Percentiles rank a stretch among this genome's conserved stretches.
phyloP scores from a whole-genome alignment of 2,888 invertebrate species.

The Dolomedes plantarius region DNA sequence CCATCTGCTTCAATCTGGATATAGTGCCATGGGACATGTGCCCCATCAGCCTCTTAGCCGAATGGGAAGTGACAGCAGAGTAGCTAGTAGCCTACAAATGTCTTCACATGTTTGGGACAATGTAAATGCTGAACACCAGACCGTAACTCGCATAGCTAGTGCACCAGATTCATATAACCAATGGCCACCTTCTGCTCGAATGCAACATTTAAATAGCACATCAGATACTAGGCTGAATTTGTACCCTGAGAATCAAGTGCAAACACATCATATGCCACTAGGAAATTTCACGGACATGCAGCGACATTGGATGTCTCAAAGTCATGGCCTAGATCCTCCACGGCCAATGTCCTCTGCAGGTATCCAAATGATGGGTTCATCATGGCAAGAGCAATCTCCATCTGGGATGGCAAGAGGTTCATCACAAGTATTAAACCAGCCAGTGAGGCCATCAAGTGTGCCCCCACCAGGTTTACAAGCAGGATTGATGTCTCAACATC shows the following conservation, averaged over 20 bases:
- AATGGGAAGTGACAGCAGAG: slow-evolving; percentile 67
- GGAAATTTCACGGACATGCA: slow-evolving; percentile 36
- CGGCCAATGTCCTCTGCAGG: slow-evolving; percentile 57
- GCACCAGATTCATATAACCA: slow-evolving; percentile 82
- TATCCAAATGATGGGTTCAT: slow-evolving; percentile 52
- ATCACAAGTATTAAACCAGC: slow-evolving; percentile 70
- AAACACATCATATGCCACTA: slow-evolving; percentile 15
- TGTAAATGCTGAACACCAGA: slow-evolving; percentile 77
- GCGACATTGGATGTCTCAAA: slow-evolving; percentile 63
- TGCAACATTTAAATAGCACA: slow-evolving; percentile 79
- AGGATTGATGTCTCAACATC: slow-evolving; percentile 27
- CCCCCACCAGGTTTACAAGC: slow-evolving; percentile 76
- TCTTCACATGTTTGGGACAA: slow-evolving; percentile 48
- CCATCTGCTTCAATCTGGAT: slow-evolving; percentile 32
- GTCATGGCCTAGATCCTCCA: slow-evolving; percentile 60
- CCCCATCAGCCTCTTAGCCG: slow-evolving; percentile 54
- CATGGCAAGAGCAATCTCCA: slow-evolving; percentile 57
- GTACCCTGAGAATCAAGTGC: slow-evolving; percentile 72
- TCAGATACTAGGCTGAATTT: slow-evolving; percentile 83
- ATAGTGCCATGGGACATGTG: slow-evolving; percentile 21
- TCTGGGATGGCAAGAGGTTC: slow-evolving; percentile 49
- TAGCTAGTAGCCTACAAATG: slow-evolving; percentile 31
- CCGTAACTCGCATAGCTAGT: slow-evolving; percentile 85
- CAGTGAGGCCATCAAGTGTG: slow-evolving; percentile 72
- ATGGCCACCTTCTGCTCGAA: slow-evolving; percentile 78